Evolutionary conservation across 2,888 invertebrate genomes (phyloP), one percentile per base, ranked within the genome.

Genomic region (Morpho helenor): DNA sequence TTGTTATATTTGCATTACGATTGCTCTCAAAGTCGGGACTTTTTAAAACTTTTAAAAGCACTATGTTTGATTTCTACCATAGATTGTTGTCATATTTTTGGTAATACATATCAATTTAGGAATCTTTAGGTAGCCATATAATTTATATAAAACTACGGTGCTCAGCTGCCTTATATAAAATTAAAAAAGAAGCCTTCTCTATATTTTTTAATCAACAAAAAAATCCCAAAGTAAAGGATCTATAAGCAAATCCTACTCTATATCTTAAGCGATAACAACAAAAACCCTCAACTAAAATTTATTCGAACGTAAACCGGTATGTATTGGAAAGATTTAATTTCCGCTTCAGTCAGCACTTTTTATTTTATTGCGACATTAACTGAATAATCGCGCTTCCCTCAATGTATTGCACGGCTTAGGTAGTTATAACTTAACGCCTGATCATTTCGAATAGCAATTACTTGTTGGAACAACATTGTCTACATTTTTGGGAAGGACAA

Each of bases 301-400:
- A 83, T 82, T 77, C 67, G 71, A 72, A 75, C 80, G 73, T 85
- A 79, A 84, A 82, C 74, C 71, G 65, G 68, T 75, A 75, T 77
- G 76, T 80, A 80, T 82, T 72, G 73, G 73, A 77, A 74, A 77
- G 73, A 80, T 82, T 83, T 82, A 80, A 83, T 82, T 83, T 76
- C 75, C 76, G 67, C 73, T 77, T 74, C 76, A 76, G 80, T 82
- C 84, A 81, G 83, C 84, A 77, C 79, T 82, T 85, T 82, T 82
- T 82, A 83, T 84, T 84, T 84, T 84, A 83, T 78, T 76, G 69
- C 60, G 65, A 64, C 80, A 78, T 84, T 82, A 82, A 82, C 75
- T 70, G 74, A 74, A 76, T 77, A 77, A 82, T 80, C 81, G 73
- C 67, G 64, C 59, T 48, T 61, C 63, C 63, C 49, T 60, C 57